Percentiles rank a stretch among this genome's conserved stretches.
Conservation (phyloP, 2,888 invertebrate species). For the Exocentrus adspersus region DNA sequence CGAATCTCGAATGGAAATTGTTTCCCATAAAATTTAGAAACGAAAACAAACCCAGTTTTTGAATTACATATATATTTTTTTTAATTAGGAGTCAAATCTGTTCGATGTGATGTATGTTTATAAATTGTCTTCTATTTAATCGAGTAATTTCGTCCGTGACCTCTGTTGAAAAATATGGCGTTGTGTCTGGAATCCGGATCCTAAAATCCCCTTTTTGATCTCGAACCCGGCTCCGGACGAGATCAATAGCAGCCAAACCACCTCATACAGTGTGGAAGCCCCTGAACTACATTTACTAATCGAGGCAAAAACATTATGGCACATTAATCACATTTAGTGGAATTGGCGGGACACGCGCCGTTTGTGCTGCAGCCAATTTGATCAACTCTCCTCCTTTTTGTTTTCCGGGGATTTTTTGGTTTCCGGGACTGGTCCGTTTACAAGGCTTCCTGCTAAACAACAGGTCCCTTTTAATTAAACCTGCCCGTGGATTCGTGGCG, state of each 20-base stretch:
- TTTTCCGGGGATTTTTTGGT: constrained; percentile 18
- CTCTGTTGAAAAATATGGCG: no score
- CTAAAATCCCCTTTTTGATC: not conserved
- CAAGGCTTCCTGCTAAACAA: constrained; percentile 2
- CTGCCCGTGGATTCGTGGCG: not conserved
- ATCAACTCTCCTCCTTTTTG: constrained; percentile 14
- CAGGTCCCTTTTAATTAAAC: constrained; percentile 14
- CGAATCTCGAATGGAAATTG: no score
- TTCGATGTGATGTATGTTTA: no score
- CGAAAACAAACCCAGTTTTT: no score
- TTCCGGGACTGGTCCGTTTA: constrained; percentile 3
- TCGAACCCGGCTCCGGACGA: not conserved
- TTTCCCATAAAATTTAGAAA: no score
- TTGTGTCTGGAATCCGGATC: not conserved
- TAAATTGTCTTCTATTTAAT: no score
- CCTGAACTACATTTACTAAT: constrained; percentile 43
- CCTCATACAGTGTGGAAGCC: constrained; percentile 29
- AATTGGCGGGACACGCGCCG: constrained; percentile 20
- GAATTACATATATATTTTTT: no score
- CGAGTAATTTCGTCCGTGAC: no score
- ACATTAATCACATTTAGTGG: constrained; percentile 37
- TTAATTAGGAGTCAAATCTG: no score
- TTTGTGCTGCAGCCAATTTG: constrained; percentile 21
- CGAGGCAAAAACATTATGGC: constrained; percentile 44
- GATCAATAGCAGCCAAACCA: not conserved